A percentile compares a stretch with the other conserved stretches of the same genome.
phyloP scores from a whole-genome alignment of 2,113 vertebrate genomes.

The Nesogale talazaci region DNA sequence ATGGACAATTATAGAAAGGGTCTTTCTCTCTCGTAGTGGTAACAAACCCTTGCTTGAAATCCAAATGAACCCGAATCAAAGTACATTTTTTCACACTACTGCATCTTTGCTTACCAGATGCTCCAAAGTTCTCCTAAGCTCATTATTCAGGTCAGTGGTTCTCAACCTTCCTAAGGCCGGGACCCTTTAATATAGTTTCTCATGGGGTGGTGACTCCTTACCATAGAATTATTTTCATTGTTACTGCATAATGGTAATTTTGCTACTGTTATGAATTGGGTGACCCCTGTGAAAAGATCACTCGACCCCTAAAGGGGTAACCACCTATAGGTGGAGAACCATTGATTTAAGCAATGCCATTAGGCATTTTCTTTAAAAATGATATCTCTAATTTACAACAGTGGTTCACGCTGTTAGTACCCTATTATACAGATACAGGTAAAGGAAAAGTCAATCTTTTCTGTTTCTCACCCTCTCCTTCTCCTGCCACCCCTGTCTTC shows the following conservation, averaged over 20 bases:
- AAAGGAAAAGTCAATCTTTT: neutral
- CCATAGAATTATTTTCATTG: too few species aligned
- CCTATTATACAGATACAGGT: neutral
- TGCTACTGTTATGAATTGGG: too few species aligned
- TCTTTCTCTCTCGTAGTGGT: neutral
- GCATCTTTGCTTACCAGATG: slow-evolving; percentile 10
- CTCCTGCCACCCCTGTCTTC: neutral
- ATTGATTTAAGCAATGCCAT: neutral
- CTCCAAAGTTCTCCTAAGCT: neutral
- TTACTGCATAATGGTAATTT: too few species aligned
- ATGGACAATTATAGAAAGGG: neutral
- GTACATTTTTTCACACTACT: neutral
- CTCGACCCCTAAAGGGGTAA: too few species aligned
- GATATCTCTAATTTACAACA: slow-evolving; percentile 25
- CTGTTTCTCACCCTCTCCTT: neutral
- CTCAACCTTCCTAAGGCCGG: too few species aligned
- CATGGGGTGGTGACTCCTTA: too few species aligned
- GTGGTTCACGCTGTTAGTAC: neutral
- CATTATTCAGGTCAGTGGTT: neutral
- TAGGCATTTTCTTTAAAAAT: slow-evolving; percentile 48
- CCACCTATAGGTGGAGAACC: too few species aligned
- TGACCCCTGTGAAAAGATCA: too few species aligned
- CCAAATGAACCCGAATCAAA: neutral
- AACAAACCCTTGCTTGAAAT: neutral
- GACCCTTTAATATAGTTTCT: too few species aligned